phyloP scores from a whole-genome alignment of 2,113 vertebrate species.

The Illadopsis cleaveri region DNA sequence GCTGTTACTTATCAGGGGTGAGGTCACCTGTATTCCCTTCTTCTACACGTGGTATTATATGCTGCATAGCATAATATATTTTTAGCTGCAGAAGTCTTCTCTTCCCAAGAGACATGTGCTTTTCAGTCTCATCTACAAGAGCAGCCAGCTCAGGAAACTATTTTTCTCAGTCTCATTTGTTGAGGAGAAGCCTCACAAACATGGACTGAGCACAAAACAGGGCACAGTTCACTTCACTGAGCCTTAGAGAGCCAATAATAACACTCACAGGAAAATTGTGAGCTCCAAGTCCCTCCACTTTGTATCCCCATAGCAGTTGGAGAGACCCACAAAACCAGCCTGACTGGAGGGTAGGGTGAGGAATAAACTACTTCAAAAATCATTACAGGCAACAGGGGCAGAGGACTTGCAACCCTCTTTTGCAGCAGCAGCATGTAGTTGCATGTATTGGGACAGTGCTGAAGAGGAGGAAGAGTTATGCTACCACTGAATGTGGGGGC shows the following conservation, averaged over 20 bases:
- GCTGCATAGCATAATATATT: neutral
- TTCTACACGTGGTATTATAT: neutral
- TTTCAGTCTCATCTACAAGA: neutral
- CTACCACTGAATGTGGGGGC: neutral
- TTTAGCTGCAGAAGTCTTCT: neutral
- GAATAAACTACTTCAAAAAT: neutral
- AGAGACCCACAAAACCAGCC: neutral
- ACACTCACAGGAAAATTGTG: accelerated
- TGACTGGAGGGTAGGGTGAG: neutral
- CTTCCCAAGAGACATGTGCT: neutral
- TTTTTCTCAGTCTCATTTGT: neutral
- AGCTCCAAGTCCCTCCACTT: neutral
- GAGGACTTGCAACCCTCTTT: neutral
- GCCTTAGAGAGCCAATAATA: accelerated
- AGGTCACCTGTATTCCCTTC: neutral
- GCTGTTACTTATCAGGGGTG: neutral
- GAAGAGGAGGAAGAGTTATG: accelerated
- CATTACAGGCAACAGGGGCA: accelerated
- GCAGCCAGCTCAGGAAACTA: neutral
- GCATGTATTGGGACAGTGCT: accelerated
- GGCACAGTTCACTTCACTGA: neutral
- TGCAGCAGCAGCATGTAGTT: neutral
- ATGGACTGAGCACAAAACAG: neutral
- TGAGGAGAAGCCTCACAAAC: neutral
- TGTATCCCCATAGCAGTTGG: accelerated